A percentile compares a stretch with the other conserved stretches of the same genome.
These are phyloP conservation scores for Gastracanthus pulcherrimus DNA, from an alignment of 2,888 invertebrate species.

Conservation along the genomic window DNA sequence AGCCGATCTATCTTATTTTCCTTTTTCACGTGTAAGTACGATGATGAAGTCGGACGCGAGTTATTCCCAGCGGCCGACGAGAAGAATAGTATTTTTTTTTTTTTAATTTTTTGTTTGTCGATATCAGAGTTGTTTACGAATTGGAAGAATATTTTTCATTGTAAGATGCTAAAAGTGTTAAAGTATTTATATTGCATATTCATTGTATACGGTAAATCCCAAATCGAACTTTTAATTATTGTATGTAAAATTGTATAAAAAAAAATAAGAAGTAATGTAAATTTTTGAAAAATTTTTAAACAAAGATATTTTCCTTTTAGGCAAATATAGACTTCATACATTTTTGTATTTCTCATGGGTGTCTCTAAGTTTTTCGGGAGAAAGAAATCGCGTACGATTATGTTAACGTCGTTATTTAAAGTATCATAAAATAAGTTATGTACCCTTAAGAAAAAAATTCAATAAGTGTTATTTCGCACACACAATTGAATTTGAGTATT, in stretches of 20 bases:
- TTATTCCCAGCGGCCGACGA: slow-evolving; percentile 10
- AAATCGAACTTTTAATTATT: slow-evolving; percentile 39
- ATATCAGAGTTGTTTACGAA: slow-evolving; percentile 29
- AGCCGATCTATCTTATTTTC: slow-evolving; percentile 11
- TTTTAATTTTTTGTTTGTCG: slow-evolving; percentile 24
- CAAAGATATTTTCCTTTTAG: slow-evolving; percentile 40
- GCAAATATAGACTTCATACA: slow-evolving; percentile 22
- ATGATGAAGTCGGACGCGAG: background rate
- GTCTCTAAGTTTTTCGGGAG: background rate
- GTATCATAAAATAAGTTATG: background rate
- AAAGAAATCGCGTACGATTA: slow-evolving; percentile 6
- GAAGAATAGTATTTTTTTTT: slow-evolving; percentile 23
- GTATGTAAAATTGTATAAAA: slow-evolving; percentile 43
- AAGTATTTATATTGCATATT: slow-evolving; percentile 45
- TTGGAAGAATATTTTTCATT: slow-evolving; percentile 40
- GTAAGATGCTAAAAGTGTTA: slow-evolving; percentile 21
- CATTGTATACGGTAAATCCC: slow-evolving; percentile 14
- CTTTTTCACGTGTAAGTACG: background rate
- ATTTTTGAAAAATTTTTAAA: slow-evolving; percentile 42
- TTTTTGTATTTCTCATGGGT: slow-evolving; percentile 14
- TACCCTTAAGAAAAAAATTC: background rate
- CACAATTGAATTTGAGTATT: background rate
- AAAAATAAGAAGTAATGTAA: slow-evolving; percentile 30
- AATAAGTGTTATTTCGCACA: background rate
- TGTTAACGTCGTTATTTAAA: slow-evolving; percentile 1